Base-by-base conservation (phyloP, 2,797 vertebrate genomes). In the Echiichthys vipera region DNA sequence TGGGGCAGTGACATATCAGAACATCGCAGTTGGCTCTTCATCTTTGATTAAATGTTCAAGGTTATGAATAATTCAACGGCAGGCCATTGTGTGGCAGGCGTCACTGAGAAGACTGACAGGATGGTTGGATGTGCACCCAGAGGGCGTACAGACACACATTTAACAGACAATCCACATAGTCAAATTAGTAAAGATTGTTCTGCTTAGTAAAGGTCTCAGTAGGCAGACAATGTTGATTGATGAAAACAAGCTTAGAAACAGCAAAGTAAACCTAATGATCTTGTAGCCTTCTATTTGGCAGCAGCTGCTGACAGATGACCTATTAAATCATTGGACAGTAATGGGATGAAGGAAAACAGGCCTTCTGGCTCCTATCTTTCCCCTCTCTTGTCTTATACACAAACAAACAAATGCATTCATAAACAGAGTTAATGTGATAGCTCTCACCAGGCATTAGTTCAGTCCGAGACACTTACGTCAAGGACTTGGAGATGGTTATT, bases 51-150 rank as follows among this genome's bases (percentile, higher is more conserved):
- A 89, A 89, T 87, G 88, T 84, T 78, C 74, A 70, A 87, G 71
- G 56, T 84, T 77, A 85, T 92, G 78, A 92, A 94, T 93, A 80
- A 91, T 88, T 90, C 86, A 90, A 66, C 57, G 66, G 25, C 69
- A 29, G 56, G 18, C 40, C 36, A 78, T 75, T 80, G 68, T 78
- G 78, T 78, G 72, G 77, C 77, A 84, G 89, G 71, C 49, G 30
- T 82, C 83, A 78, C 66, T 51, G 27, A 70, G 32, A 66, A 74
- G 78, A 87, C 55, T 81, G 88, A 83, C 78, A 69, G 82, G 54
- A 55, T 58, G 63, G 61, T 42, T 68, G 73, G 56, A 67, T 64
- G 61, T 67, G 57, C 46, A 77, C 63, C 84, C 79, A 46, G 45
- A 79, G 85, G 86, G 64, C 37, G 11, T 42, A 40, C 64, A 80